Evolutionary conservation across 2,888 invertebrate genomes (phyloP), one percentile per base, ranked within the genome.

Genomic region (Venustoraphidia nigricollis): DNA sequence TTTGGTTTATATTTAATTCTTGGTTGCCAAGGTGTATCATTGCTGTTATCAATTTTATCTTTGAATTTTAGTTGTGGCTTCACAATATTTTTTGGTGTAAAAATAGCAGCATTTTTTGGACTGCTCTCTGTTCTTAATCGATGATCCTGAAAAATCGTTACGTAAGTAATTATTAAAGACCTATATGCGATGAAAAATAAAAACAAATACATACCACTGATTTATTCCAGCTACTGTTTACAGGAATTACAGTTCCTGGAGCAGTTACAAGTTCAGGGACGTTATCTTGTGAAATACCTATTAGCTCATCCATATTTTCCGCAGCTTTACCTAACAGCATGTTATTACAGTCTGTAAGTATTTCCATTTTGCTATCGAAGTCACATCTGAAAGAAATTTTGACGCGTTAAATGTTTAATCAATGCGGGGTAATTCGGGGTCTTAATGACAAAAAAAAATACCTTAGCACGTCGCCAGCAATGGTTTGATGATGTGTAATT

Each of bases 1-100:
- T 96, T 89, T 0, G 92, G 94, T 63, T 96, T 96, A 34, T 85
- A 80, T 44, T 76, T 82, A 44, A 96, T 79, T 57, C 78, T 75
- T 0, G 95, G 95, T 45, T 80, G 71, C 78, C 94, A 96, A 1
- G 92, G 79, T 46, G 68, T 73, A 6, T 64, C 64, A 3, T 74
- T 66, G 3, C 80, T 78, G 61, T 96, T 96, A 61, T 94, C 89
- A 35, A 94, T 77, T 54, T 83, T 78, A 54, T 86, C 85, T 59
- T 83, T 83, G 61, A 95, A 96, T 53, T 75, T 75, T 13, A 84
- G 66, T 65, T 96, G 96, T 0, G 95, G 94, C 47, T 90, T 74
- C 14, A 76, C 71, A 50, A 88, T 75, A 63, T 85, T 83, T 61
- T 80, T 81, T 0, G 27, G 27, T 3, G 27, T 27, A 27, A 27